Conservation (phyloP, 1,140 invertebrate species). For the Prorops nasuta region DNA sequence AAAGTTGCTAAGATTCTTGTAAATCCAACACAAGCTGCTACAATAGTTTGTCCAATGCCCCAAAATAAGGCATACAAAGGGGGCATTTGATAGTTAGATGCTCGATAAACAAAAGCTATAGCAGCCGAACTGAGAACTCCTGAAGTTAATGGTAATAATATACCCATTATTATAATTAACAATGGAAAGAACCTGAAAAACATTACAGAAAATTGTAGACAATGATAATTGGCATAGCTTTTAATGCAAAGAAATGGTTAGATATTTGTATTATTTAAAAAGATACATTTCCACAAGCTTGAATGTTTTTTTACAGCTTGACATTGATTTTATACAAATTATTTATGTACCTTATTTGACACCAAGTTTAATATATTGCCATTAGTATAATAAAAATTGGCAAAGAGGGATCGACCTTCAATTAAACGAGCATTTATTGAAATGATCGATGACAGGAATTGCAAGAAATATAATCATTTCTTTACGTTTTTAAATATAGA, state of each 20-base stretch:
- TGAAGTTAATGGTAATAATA: slow-evolving; percentile 80
- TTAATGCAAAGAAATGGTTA: not conserved
- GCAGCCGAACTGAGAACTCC: slow-evolving; percentile 88
- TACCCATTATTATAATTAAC: slow-evolving; percentile 83
- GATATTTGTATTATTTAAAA: slow-evolving; percentile 1
- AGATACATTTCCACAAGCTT: not conserved
- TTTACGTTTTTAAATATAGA: no score
- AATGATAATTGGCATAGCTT: not conserved
- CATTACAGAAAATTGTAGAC: slow-evolving; percentile 7
- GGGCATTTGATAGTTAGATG: slow-evolving; percentile 83
- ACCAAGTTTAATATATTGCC: no score
- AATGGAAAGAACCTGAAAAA: slow-evolving; percentile 77
- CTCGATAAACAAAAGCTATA: slow-evolving; percentile 90
- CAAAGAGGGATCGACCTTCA: no score
- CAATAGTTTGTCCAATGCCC: slow-evolving; percentile 90
- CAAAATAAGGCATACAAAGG: slow-evolving; percentile 88
- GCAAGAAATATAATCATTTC: no score
- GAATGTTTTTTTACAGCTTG: not conserved
- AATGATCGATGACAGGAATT: no score
- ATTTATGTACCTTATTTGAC: no score
- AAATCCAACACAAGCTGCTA: slow-evolving; percentile 85
- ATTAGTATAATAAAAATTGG: no score
- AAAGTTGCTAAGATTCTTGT: slow-evolving; percentile 90
- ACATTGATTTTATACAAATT: not conserved
- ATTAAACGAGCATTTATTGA: no score